These are phyloP conservation scores for Austrofundulus limnaeus DNA, from an alignment of 2,113 vertebrate species.

Conservation along the genomic window DNA sequence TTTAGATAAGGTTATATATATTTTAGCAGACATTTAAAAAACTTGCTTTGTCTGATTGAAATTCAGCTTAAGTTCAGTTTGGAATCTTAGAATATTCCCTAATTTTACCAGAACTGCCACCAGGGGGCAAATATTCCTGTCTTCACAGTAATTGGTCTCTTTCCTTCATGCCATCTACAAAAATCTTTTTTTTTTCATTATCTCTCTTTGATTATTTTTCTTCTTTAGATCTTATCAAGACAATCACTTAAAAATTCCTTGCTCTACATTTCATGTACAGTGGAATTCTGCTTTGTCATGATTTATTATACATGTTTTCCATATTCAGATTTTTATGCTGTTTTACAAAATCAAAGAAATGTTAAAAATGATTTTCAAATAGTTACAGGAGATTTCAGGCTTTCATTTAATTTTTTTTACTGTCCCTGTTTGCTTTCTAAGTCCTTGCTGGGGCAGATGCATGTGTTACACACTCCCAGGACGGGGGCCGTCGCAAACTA, in stretches of 20 bases:
- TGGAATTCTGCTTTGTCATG: background rate
- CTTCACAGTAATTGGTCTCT: conserved; percentile 89
- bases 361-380: no score
- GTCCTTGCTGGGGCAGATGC: conserved; percentile 88
- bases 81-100: background rate
- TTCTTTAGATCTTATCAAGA: conserved; percentile 17
- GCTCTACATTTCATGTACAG: conserved; percentile 5
- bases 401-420: conserved; percentile 15
- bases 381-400: conserved; percentile 18
- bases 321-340: conserved; percentile 7
- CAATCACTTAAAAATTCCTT: conserved; percentile 21
- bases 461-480: conserved; percentile 87
- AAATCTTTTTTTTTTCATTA: conserved; percentile 4
- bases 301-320: background rate
- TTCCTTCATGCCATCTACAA: conserved; percentile 14
- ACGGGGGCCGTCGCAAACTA: conserved; percentile 60
- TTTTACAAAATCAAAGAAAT: no score
- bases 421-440: conserved; percentile 11
- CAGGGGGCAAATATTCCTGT: conserved; percentile 88
- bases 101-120: conserved; percentile 55
- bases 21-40: conserved; percentile 8
- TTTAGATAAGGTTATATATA: no score
- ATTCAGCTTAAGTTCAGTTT: background rate
- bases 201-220: conserved; percentile 12
- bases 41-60: background rate